A percentile compares a stretch with the other conserved stretches of the same genome.
phyloP scores from a whole-genome alignment of 2,797 vertebrate species.

The Pteropus rufus region DNA sequence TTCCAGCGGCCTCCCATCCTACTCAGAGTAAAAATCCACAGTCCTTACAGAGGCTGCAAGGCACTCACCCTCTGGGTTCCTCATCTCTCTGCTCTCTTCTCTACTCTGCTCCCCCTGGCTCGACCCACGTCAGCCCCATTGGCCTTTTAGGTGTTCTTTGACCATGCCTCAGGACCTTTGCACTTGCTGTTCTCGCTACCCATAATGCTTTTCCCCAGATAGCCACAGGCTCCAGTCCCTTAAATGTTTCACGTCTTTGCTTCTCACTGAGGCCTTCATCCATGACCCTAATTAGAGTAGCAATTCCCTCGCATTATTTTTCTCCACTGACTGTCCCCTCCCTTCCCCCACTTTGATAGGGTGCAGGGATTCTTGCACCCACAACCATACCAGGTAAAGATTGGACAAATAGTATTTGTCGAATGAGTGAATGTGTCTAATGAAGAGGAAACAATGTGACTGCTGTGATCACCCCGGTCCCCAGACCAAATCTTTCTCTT shows the following conservation, averaged over 20 bases:
- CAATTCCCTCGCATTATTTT: background rate
- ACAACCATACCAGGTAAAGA: background rate
- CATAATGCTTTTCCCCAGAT: background rate
- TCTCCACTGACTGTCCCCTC: background rate
- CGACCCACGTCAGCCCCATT: background rate
- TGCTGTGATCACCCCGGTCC: accelerated
- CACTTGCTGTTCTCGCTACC: background rate
- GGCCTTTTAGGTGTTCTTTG: background rate
- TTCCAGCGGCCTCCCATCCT: background rate
- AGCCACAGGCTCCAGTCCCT: background rate
- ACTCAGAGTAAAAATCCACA: background rate
- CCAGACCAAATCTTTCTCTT: background rate
- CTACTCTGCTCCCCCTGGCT: background rate
- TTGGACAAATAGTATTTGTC: background rate
- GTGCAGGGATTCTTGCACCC: background rate
- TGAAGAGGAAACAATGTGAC: background rate
- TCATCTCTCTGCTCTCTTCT: background rate
- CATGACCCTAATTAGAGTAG: background rate
- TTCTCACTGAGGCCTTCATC: background rate
- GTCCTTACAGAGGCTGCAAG: background rate
- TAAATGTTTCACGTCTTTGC: background rate
- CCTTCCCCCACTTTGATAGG: background rate
- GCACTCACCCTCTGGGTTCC: background rate
- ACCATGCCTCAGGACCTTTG: background rate
- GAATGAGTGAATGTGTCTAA: background rate